Percentiles rank a stretch among this genome's conserved stretches.
phyloP scores from a whole-genome alignment of 2,888 invertebrate species.

The Epistrophella euchroma region DNA sequence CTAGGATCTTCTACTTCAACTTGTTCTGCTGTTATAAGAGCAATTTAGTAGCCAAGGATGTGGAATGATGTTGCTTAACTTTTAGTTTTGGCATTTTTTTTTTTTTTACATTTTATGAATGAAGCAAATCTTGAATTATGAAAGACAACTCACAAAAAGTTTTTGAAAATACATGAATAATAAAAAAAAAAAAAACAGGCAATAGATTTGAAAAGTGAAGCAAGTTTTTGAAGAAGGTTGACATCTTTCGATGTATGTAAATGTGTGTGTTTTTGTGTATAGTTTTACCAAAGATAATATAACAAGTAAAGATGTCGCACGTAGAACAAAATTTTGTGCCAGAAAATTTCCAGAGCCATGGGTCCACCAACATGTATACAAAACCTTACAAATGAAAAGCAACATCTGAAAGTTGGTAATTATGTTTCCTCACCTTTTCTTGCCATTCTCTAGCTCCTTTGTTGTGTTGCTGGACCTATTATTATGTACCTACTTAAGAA shows the following conservation, averaged over 20 bases:
- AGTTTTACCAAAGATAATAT: neutral
- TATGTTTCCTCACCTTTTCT: too few relatives aligned
- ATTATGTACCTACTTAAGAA: too few relatives aligned
- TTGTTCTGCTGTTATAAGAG: constrained; percentile 6
- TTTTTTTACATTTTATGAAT: neutral
- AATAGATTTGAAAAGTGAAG: constrained; percentile 22
- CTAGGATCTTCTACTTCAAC: constrained; percentile 29
- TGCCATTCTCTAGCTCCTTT: too few relatives aligned
- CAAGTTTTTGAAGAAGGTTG: constrained; percentile 25
- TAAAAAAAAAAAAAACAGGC: neutral
- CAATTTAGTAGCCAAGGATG: constrained; percentile 22
- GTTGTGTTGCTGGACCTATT: too few relatives aligned
- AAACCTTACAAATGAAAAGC: too few relatives aligned
- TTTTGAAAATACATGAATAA: constrained; percentile 9
- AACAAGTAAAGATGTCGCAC: too few relatives aligned
- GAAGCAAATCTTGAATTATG: constrained; percentile 28
- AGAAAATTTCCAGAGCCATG: too few relatives aligned
- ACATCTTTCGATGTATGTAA: constrained; percentile 42
- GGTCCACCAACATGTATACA: too few relatives aligned
- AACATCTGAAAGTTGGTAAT: too few relatives aligned
- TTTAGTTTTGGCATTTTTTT: constrained; percentile 14
- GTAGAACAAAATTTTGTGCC: too few relatives aligned
- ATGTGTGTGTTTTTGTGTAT: neutral
- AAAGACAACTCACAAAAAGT: constrained; percentile 30
- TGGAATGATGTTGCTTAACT: constrained; percentile 32